Percentiles rank a stretch among this genome's conserved stretches.
Conservation (phyloP, 1,140 invertebrate species). For the Pseudomyrmex concolor region DNA sequence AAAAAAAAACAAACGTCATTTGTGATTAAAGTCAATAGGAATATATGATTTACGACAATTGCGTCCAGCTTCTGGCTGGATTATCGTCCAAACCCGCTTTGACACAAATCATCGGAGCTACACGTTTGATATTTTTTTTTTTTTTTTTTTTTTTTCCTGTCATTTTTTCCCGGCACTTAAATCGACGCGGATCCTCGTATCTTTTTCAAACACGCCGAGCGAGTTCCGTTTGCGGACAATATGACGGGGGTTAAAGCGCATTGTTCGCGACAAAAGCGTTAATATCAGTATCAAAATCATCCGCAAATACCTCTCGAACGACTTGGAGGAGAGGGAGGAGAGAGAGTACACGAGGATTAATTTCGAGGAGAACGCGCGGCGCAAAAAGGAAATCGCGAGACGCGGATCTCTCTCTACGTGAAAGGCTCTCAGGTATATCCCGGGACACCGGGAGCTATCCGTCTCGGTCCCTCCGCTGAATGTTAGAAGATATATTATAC, state of each 20-base stretch:
- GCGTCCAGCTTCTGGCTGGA: no score
- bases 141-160: no score
- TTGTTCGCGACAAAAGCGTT: conserved; percentile 29
- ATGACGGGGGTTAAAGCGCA: background rate
- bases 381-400: conserved; percentile 69
- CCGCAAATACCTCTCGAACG: conserved; percentile 41
- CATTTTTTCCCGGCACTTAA: no score
- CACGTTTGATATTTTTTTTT: no score
- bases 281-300: conserved; percentile 19
- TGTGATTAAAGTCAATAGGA: no score
- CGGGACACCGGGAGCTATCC: conserved; percentile 70
- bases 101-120: no score
- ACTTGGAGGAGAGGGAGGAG: conserved; percentile 50
- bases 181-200: no score
- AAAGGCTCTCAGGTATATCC: conserved; percentile 74
- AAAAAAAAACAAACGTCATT: no score
- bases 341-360: conserved; percentile 55
- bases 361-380: conserved; percentile 57
- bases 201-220: background rate
- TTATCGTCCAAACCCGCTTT: no score
- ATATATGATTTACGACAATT: no score
- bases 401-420: conserved; percentile 62
- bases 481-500: conserved; percentile 79
- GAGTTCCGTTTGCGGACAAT: conserved; percentile 18
- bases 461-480: conserved; percentile 75